Base-by-base conservation (phyloP, 2,797 vertebrate species). In the Phrynocephalus vlangalii region DNA sequence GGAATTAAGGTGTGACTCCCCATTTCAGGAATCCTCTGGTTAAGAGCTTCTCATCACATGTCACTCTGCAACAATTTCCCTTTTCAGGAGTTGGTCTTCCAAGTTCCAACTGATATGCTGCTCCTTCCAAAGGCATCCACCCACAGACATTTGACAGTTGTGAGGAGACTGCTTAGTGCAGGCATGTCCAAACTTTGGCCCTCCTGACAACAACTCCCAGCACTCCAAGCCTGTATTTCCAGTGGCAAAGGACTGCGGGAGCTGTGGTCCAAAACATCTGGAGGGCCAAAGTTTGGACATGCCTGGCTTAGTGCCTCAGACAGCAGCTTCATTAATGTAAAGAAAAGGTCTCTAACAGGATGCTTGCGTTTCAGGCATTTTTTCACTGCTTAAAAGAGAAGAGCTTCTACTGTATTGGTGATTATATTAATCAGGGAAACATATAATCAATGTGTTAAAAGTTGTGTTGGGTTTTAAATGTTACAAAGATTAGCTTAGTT, bases 1-100 rank as follows among this genome's bases (percentile, higher is more conserved):
- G 92, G 90, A 95, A 91, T 91, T 87, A 95, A 94, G 91, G 91
- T 92, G 84, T 79, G 93, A 91, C 94, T 91, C 93, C 87, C 75
- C 80, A 75, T 86, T 87, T 2, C 13, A 0, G 0, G 79, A 85
- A 33, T 84, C 56, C 20, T n/a, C 76, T 81, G 68, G 75, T 38
- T 89, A 88, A 85, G 78, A 91, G 81, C 5, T 44, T 83, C 0
- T 56, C 0, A 1, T 85, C 33, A 33, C 60, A 86, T 63, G 75
- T 87, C 66, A 83, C 66, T 83, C 73, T 26, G 15, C 60, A 85
- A 56, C 78, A 48, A 16, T 66, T 26, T 82, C 38, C 38, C 82
- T n/a, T 81, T 84, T 48, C 38, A 85, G n/a, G 79, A 60, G 60
- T 38, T 76, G 78, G 30, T 83, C 44, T 44, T 28, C 81, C 87